Evolutionary conservation across 2,888 invertebrate genomes (phyloP).

Genomic region (Parnassius smintheus): DNA sequence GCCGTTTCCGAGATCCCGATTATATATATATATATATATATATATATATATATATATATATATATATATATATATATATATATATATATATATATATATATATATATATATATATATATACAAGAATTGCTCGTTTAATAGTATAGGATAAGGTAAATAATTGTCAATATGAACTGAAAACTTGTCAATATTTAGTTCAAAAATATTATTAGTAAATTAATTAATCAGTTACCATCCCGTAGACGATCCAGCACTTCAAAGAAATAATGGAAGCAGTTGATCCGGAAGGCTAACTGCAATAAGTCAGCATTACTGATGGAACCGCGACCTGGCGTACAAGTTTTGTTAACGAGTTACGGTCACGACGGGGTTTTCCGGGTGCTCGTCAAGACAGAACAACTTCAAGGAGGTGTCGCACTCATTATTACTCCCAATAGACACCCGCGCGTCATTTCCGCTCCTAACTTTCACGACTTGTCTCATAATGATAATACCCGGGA

Average conservation of each 20-base stretch:
- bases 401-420: constrained; percentile 41
- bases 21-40: too few species aligned
- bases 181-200: too few species aligned
- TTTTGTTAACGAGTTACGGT: constrained; percentile 50
- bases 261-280: constrained; percentile 46
- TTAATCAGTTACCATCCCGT: constrained; percentile 19
- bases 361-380: constrained; percentile 60
- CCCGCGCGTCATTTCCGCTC: constrained; percentile 67
- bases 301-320: constrained; percentile 59
- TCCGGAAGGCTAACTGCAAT: constrained; percentile 52
- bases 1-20: too few species aligned
- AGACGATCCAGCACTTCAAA: constrained; percentile 54
- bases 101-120: too few species aligned
- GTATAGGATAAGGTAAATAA: too few species aligned
- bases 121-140: too few species aligned
- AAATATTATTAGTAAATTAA: too few species aligned
- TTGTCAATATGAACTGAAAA: too few species aligned
- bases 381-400: constrained; percentile 47
- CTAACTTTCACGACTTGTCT: constrained; percentile 69
- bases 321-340: constrained; percentile 55
- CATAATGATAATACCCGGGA: constrained; percentile 70
- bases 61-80: too few species aligned
- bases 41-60: too few species aligned
- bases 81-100: too few species aligned
- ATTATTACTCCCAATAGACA: constrained; percentile 31